Evolutionary conservation across 1,140 invertebrate species (phyloP).

Genomic region (Meloidogyne hapla): DNA sequence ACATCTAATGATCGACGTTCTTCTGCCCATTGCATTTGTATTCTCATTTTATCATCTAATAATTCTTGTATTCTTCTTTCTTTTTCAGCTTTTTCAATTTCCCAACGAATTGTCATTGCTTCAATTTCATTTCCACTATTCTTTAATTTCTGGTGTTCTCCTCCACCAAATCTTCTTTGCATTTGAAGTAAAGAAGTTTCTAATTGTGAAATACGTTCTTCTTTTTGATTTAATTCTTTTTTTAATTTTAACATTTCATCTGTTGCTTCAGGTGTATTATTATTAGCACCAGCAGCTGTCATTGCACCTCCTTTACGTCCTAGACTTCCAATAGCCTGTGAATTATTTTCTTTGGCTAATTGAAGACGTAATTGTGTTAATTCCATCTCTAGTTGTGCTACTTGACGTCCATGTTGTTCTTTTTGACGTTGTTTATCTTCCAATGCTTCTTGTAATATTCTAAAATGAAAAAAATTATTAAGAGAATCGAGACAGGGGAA

Average conservation of each 20-base stretch:
- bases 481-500: background rate
- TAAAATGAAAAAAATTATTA: conserved; percentile 4
- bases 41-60: conserved; percentile 41
- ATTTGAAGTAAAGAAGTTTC: conserved; percentile 37
- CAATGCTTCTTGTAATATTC: conserved; percentile 42
- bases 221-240: conserved; percentile 36
- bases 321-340: conserved; percentile 23
- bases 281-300: background rate
- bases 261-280: background rate
- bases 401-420: conserved; percentile 44
- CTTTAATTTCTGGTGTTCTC: conserved; percentile 14
- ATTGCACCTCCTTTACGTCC: conserved; percentile 23
- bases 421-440: conserved; percentile 44
- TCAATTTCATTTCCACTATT: conserved; percentile 20
- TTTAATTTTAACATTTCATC: conserved; percentile 40
- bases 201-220: conserved; percentile 41
- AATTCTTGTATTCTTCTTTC: conserved; percentile 41
- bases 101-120: conserved; percentile 24
- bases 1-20: conserved; percentile 40
- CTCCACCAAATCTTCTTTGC: conserved; percentile 35
- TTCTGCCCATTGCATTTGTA: conserved; percentile 44
- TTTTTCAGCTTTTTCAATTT: conserved; percentile 42
- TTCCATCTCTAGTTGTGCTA: conserved; percentile 50
- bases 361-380: conserved; percentile 42
- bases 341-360: conserved; percentile 35